phyloP scores from a whole-genome alignment of 30 jellyfish, hydroid and myxozoan genomes.

The Haliclystus octoradiatus region DNA sequence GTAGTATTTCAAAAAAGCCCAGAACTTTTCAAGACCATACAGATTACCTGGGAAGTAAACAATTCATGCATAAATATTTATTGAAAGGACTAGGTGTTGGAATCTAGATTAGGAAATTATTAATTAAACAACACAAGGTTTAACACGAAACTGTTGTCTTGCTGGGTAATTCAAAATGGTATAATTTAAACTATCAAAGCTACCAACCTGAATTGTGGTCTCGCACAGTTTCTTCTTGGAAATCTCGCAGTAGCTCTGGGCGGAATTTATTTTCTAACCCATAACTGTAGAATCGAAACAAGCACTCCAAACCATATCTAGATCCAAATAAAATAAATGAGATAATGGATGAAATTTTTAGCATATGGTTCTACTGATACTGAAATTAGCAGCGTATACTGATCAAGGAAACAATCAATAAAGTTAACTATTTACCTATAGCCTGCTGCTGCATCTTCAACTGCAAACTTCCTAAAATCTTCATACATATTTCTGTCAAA shows the following conservation, averaged over 20 bases:
- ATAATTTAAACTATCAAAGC: too few species aligned
- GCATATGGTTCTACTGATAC: too few species aligned
- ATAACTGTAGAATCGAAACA: constrained; percentile 89
- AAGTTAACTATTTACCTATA: constrained; percentile 66
- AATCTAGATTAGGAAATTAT: too few species aligned
- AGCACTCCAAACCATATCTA: constrained; percentile 94
- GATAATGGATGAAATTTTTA: too few species aligned
- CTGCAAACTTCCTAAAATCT: constrained; percentile 63
- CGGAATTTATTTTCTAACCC: constrained; percentile 83
- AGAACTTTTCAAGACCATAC: constrained; percentile 93
- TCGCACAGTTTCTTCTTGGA: constrained; percentile 82
- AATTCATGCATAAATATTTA: too few species aligned
- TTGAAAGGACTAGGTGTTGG: too few species aligned
- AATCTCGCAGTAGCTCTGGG: constrained; percentile 75
- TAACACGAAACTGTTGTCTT: too few species aligned
- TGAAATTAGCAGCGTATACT: too few species aligned
- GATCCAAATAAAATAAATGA: constrained; percentile 1
- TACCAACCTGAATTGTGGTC: constrained; percentile 68
- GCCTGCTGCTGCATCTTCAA: constrained; percentile 95
- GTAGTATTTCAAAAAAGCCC: constrained; percentile 94
- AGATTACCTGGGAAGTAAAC: constrained; percentile 47
- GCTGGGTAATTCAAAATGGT: too few species aligned
- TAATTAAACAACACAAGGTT: too few species aligned
- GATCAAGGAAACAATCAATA: too few species aligned
- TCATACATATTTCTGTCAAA: constrained; percentile 69